phyloP scores from a whole-genome alignment of 1,140 invertebrate species.

The Papilio polytes region DNA sequence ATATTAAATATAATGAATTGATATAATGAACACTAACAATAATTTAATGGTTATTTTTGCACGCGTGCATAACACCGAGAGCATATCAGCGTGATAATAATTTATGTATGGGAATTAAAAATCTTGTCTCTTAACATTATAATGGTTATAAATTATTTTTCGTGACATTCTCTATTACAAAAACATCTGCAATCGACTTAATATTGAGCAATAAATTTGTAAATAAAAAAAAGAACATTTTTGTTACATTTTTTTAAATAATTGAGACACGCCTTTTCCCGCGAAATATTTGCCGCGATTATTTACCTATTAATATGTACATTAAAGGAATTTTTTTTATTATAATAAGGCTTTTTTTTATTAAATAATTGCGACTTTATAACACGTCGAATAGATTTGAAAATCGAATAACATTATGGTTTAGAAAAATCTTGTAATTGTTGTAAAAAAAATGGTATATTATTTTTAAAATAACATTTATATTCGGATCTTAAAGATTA shows the following conservation, averaged over 20 bases:
- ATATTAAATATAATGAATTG: slow-evolving; percentile 36
- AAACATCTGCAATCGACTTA: slow-evolving; percentile 46
- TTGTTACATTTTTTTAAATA: slow-evolving; percentile 7
- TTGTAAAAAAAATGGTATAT: slow-evolving; percentile 7
- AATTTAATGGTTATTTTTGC: slow-evolving; percentile 48
- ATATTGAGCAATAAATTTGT: slow-evolving; percentile 68
- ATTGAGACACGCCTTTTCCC: slow-evolving; percentile 3
- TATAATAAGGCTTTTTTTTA: slow-evolving; percentile 18
- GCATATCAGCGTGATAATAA: slow-evolving; percentile 66
- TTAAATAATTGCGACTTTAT: slow-evolving; percentile 10
- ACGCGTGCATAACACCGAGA: slow-evolving; percentile 77
- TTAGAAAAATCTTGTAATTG: slow-evolving; percentile 16
- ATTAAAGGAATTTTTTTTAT: slow-evolving; percentile 7
- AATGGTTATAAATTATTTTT: slow-evolving; percentile 57
- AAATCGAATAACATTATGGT: neutral
- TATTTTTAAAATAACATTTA: slow-evolving; percentile 9
- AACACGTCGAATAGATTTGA: neutral
- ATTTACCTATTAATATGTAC: neutral
- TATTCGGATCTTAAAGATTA: slow-evolving; percentile 42
- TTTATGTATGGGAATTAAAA: slow-evolving; percentile 70
- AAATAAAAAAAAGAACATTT: slow-evolving; percentile 22
- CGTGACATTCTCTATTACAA: slow-evolving; percentile 59
- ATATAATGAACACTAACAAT: slow-evolving; percentile 53
- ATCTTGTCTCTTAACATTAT: slow-evolving; percentile 64
- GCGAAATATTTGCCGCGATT: neutral